These are phyloP conservation scores for Synchiropus splendidus DNA, from an alignment of 2,113 vertebrate genomes.

Conservation along the genomic window DNA sequence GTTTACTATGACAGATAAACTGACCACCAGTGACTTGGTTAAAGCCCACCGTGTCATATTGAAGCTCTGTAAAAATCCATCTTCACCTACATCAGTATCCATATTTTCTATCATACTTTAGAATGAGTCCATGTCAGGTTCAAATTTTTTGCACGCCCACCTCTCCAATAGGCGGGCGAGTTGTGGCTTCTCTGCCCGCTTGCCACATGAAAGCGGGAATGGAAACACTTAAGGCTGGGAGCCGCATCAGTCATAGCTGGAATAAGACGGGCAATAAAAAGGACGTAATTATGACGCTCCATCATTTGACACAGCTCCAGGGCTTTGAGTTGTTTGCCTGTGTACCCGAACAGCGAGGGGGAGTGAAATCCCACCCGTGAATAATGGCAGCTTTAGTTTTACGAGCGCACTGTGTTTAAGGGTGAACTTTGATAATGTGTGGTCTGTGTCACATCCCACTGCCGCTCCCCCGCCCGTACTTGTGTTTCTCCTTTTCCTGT, in stretches of 20 bases:
- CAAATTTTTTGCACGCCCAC: too few relatives aligned
- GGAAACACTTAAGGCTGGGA: conserved; percentile 67
- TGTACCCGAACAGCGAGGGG: conserved; percentile 15
- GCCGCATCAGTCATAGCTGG: conserved; percentile 67
- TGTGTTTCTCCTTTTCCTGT: too few relatives aligned
- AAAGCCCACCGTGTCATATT: too few relatives aligned
- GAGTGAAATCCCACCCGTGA: conserved; percentile 57
- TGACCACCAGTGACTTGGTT: too few relatives aligned
- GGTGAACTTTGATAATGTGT: conserved; percentile 66
- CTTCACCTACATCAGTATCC: too few relatives aligned
- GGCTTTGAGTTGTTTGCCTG: conserved; percentile 56
- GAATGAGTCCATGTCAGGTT: too few relatives aligned
- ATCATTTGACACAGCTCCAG: conserved; percentile 65
- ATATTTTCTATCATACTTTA: too few relatives aligned
- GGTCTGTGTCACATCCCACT: conserved; percentile 56
- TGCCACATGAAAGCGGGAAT: conserved; percentile 72
- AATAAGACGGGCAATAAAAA: conserved; percentile 74
- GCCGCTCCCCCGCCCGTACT: conserved; percentile 1
- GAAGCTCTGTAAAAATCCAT: too few relatives aligned
- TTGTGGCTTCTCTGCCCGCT: conserved; percentile 59
- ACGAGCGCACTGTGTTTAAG: conserved; percentile 55
- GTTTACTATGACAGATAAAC: too few relatives aligned
- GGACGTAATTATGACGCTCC: conserved; percentile 66
- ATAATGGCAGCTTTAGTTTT: conserved; percentile 65
- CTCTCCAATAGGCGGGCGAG: background rate